phyloP scores from a whole-genome alignment of 2,113 vertebrate genomes.

The Xiphias gladius region DNA sequence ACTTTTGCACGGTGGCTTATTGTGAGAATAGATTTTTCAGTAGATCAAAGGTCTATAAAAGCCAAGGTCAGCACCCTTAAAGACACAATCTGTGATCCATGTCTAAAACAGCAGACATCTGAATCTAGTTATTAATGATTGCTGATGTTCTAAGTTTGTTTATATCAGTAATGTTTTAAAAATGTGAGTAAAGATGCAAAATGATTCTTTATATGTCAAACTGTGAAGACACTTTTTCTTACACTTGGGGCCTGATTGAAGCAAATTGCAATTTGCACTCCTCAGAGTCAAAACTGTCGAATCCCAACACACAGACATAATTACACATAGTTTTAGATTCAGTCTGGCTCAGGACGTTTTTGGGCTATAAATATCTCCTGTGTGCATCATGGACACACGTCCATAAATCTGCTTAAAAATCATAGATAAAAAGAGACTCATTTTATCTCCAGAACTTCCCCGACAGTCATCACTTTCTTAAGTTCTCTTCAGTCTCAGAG shows the following conservation, averaged over 20 bases:
- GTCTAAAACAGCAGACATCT: not conserved
- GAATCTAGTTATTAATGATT: not conserved
- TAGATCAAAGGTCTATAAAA: slow-evolving; percentile 47
- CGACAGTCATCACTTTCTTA: not conserved
- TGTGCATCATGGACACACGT: not conserved
- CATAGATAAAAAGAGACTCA: not conserved
- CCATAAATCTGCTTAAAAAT: not conserved
- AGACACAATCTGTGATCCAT: slow-evolving; percentile 10
- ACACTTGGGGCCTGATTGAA: too few species aligned
- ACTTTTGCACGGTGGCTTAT: slow-evolving; percentile 44
- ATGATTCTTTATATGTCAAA: not conserved
- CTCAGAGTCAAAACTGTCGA: too few species aligned
- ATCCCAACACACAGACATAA: not conserved
- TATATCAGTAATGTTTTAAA: not conserved
- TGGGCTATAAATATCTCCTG: not conserved
- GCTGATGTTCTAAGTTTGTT: not conserved
- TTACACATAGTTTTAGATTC: not conserved
- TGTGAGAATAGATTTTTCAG: slow-evolving; percentile 45
- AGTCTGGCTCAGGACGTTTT: too few species aligned
- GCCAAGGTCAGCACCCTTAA: slow-evolving; percentile 11
- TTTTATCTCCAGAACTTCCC: not conserved
- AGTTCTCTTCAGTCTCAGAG: not conserved
- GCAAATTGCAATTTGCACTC: too few species aligned
- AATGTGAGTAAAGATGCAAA: not conserved
- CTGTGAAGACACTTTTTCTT: too few species aligned